Base-by-base conservation (phyloP, 2,888 invertebrate genomes). In the Agonopterix alstromeriana region DNA sequence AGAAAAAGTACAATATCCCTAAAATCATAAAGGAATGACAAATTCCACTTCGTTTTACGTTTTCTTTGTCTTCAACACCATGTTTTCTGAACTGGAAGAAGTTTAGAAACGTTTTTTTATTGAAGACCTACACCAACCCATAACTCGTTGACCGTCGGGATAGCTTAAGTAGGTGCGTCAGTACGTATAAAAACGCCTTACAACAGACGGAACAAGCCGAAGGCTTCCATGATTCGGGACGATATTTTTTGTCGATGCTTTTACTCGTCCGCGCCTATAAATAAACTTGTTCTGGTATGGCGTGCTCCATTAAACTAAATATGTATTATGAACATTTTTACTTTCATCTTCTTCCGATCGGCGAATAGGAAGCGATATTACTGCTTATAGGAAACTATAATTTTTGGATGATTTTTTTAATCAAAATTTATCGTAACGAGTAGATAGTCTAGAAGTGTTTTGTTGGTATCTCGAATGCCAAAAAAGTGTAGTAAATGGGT, bases 151-250 rank as follows among this genome's bases (percentile, higher is more conserved):
- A 49, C 53, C 56, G 61, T 17, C 42, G 55, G 58, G 57, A 62
- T 56, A 55, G 61, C 56, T 58, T 60, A 61, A 57, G 62, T 60
- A 70, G 66, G 60, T 65, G 60, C 58, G 63, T 63, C 58, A 60
- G 56, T 50, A 58, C 54, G 53, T 61, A 72, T 60, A 42, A 79
- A 78, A 79, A 82, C 71, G 70, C 64, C 51, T 50, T 52, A 62
- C 67, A 68, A 64, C 65, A 60, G 65, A 73, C 27, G 70, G 68
- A 72, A 73, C 63, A 64, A 61, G 63, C 63, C 63, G 68, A 72
- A 79, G 81, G 76, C 77, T 73, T 75, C 74, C 73, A 73, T 75
- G 67, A 70, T 76, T 81, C 67, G 76, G 79, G 78, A 73, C 72
- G 68, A 61, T 63, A 61, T 77, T 84, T 82, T 83, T 80, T 80